Evolutionary conservation across 2,888 invertebrate species (phyloP), one percentile per base, ranked within the genome.

Genomic region (Tenthredo notha): DNA sequence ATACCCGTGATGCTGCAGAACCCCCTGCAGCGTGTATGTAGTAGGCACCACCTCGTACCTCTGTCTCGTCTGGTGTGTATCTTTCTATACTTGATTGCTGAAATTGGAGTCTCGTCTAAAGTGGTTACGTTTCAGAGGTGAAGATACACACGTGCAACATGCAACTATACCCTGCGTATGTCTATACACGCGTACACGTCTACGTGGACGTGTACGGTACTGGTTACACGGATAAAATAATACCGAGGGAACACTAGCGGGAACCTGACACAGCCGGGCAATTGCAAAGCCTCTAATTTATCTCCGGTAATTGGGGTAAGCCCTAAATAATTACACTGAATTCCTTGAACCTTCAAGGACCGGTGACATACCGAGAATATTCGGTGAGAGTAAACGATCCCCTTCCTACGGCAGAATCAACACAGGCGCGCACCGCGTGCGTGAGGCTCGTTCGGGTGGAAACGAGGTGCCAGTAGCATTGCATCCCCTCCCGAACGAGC

Each of bases 31-130:
- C 50, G n/a, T 50, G 18, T n/a, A 50, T 50, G 9, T 7, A 54
- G 47, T 2, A 3, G 47, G 74, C 40, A 29, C 40, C 4, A 25
- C 5, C 29, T 67, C 67, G 1, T 15, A 12, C 33, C 33, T 67
- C 15, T 5, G 6, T 61, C 12, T 18, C 33, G 83, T 83, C 83
- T 83, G 83, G 65, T 70, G 50, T 67, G 70, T 67, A 70, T 83
- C 83, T 83, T 83, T 47, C 67, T 83, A 29, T 83, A 29, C 67
- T 83, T 83, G 50, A 83, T 83, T 83, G 83, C 83, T 29, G 83
- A 67, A 83, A 83, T 83, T 83, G 47, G 83, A 83, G 70, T 83
- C 47, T 33, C 77, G 18, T n/a, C 54, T 54, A 33, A 77, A 77
- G 77, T 77, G 77, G 77, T 18, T 77, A 54, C 50, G 33, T 77